Base-by-base conservation (phyloP, 2,113 vertebrate genomes). In the Strix aluco region DNA sequence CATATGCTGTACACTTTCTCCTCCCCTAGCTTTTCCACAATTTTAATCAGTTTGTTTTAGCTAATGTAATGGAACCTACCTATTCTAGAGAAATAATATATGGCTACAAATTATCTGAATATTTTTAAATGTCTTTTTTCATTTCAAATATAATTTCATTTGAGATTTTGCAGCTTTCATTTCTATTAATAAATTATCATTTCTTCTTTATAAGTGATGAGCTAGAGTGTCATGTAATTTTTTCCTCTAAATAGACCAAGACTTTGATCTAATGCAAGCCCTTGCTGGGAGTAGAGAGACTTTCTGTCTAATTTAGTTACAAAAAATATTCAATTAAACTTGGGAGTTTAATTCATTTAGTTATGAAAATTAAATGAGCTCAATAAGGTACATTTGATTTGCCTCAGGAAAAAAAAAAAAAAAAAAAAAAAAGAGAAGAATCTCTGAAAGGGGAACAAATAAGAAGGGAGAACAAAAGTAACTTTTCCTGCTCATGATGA, bases 281-380 rank as follows among this genome's bases (percentile, higher is more conserved):
- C 75, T 93, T 92, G 26, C 86, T 91, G 27, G 44, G 73, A 93
- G 32, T 75, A 86, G 57, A 91, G 47, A 89, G 57, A 66, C 42
- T 86, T 95, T 95, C 84, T 95, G 91, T 82, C 94, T 86, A 94
- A 95, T 96, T 96, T 95, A 93, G 94, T 92, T 96, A 95, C 11
- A 29, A 97, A 97, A 97, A 98, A 97, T 97, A 95, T 96, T 97
- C 97, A 96, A 91, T 96, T 96, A 97, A 70, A 89, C 51, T 94
- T 88, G 66, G 92, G 88, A 94, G n/a, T 97, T 98, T 97, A 96
- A 97, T 97, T 96, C 95, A 94, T 94, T 97, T 96, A 96, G 88
- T 95, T 97, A 97, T 97, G 96, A 98, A 98, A 98, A 97, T 97
- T 85, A 98, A 97, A 97, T 94, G 97, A 97, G 78, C 62, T 77